phyloP scores from a whole-genome alignment of 2,113 vertebrate genomes.

The Anguilla japonica region DNA sequence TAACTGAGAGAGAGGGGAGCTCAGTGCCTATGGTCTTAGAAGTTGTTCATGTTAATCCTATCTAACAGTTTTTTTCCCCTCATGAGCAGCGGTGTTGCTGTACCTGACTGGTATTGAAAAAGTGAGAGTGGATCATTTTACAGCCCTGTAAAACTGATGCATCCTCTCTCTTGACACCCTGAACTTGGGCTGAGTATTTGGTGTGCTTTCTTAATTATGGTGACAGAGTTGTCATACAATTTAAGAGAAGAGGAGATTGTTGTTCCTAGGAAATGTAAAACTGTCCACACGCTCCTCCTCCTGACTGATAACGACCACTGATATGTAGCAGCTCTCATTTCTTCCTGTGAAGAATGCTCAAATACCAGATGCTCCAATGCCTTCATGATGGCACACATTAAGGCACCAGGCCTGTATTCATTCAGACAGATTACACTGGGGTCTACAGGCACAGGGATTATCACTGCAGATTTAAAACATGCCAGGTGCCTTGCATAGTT shows the following conservation, averaged over 20 bases:
- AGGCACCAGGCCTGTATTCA: no score
- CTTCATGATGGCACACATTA: no score
- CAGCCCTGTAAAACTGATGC: not conserved
- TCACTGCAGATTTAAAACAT: no score
- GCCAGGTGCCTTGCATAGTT: no score
- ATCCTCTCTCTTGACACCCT: not conserved
- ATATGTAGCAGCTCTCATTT: not conserved
- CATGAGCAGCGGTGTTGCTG: not conserved
- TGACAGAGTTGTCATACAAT: not conserved
- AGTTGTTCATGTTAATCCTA: not conserved
- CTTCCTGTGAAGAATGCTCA: not conserved
- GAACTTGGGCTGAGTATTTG: not conserved
- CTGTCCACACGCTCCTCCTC: not conserved
- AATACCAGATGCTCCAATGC: no score
- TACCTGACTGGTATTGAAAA: not conserved
- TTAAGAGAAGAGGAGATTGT: not conserved
- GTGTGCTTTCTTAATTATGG: not conserved
- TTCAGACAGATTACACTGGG: no score
- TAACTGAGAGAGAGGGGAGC: no score
- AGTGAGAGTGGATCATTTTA: no score
- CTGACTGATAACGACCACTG: not conserved
- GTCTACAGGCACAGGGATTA: no score
- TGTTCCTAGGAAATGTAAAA: not conserved
- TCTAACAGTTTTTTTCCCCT: not conserved
- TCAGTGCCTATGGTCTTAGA: no score